Conservation (phyloP, 1,140 invertebrate genomes). For the Rhopalosiphum maidis region DNA sequence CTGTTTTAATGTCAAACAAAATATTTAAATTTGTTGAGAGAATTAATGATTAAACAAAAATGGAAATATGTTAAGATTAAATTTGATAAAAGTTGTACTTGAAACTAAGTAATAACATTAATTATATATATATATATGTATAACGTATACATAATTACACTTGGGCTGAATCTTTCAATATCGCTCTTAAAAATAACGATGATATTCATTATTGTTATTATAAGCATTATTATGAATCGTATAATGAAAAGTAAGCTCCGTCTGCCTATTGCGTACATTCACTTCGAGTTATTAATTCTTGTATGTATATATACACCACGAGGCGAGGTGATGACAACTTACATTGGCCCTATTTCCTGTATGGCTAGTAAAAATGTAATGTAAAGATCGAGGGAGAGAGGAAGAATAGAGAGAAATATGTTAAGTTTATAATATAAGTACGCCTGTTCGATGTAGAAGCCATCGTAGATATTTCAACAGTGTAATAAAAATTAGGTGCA, state of each 20-base stretch:
- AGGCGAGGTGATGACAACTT: constrained; percentile 55
- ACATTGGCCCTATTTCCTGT: constrained; percentile 56
- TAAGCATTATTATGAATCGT: constrained; percentile 30
- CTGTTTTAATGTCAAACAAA: not conserved
- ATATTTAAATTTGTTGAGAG: not conserved
- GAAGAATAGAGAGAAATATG: constrained; percentile 42
- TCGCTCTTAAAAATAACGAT: constrained; percentile 27
- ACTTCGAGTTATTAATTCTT: constrained; percentile 49
- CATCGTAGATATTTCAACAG: constrained; percentile 56
- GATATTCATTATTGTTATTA: constrained; percentile 39
- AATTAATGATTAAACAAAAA: not conserved
- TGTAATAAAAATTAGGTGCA: constrained; percentile 56
- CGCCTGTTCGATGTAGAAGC: constrained; percentile 41
- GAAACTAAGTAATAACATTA: not conserved
- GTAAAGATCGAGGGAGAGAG: constrained; percentile 35
- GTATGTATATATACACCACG: constrained; percentile 30
- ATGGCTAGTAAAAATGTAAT: constrained; percentile 39
- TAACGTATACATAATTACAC: not conserved
- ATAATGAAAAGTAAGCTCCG: constrained; percentile 7
- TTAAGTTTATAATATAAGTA: constrained; percentile 53
- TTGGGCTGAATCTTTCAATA: constrained; percentile 37
- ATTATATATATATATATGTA: not conserved
- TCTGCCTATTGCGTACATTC: constrained; percentile 27
- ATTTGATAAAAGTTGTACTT: constrained; percentile 2
- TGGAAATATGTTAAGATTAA: not conserved